These are phyloP conservation scores for Diadophis punctatus DNA, from an alignment of 2,113 vertebrate species.

Conservation along the genomic window DNA sequence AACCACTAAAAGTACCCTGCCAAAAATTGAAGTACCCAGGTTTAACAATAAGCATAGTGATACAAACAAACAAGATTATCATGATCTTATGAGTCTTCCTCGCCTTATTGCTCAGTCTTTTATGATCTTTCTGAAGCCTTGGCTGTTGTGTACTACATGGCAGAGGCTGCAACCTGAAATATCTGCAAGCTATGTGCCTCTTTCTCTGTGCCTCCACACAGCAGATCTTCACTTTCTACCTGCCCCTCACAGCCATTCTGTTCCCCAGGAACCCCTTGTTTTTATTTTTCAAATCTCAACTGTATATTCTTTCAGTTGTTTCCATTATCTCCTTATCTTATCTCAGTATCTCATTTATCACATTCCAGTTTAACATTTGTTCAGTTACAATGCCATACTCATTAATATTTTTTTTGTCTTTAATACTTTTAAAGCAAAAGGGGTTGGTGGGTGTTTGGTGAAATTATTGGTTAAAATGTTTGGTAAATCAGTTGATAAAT, in stretches of 20 bases:
- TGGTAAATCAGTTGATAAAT: not conserved
- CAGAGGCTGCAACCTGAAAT: not conserved
- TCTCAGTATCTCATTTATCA: not conserved
- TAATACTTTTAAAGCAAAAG: not conserved
- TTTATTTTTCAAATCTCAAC: not conserved
- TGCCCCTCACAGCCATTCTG: not conserved
- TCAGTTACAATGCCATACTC: not conserved
- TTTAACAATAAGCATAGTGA: not conserved
- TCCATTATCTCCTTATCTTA: not conserved
- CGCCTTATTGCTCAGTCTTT: not conserved
- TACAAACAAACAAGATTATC: not conserved
- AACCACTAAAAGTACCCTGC: not conserved
- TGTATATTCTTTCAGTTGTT: not conserved
- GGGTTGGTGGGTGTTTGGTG: not conserved
- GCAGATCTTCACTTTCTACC: not conserved
- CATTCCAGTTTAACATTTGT: not conserved
- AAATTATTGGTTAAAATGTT: not conserved
- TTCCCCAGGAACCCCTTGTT: not conserved
- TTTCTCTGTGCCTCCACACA: not conserved
- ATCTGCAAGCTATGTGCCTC: not conserved
- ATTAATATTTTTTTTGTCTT: not conserved
- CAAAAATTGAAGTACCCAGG: not conserved
- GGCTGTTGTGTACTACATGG: not conserved
- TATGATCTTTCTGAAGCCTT: not conserved
- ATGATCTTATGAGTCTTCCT: not conserved